Conservation (phyloP, 2,888 invertebrate species). For the Odontocerum albicorne region DNA sequence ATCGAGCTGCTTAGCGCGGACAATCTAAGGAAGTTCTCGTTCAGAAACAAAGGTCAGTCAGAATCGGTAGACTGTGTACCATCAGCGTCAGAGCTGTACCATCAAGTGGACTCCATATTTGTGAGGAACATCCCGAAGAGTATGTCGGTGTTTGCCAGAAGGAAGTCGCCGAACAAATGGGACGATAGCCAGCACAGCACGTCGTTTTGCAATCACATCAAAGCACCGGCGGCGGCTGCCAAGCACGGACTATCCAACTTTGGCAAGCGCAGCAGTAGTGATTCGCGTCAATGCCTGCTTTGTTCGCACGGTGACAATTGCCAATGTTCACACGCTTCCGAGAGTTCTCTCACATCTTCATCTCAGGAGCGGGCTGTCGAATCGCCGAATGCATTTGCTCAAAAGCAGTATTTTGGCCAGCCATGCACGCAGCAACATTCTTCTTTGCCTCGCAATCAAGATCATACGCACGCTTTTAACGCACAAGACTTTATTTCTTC, state of each 20-base stretch:
- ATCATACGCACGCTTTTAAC: conserved; percentile 20
- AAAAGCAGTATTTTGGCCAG: background rate
- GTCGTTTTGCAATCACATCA: background rate
- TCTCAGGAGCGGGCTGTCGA: background rate
- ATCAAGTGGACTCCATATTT: conserved; percentile 1
- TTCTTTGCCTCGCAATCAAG: background rate
- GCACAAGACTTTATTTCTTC: conserved; percentile 6
- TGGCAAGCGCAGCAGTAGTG: conserved; percentile 26
- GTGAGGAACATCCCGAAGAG: conserved; percentile 54
- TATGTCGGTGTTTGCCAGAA: conserved; percentile 45
- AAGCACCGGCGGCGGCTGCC: conserved; percentile 2
- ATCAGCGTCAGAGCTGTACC: background rate
- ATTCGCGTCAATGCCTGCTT: conserved; percentile 32
- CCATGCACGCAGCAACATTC: background rate
- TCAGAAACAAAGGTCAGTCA: conserved; percentile 35
- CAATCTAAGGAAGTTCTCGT: conserved; percentile 31
- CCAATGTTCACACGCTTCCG: conserved; percentile 17
- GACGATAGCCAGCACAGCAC: conserved; percentile 12
- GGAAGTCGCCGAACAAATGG: conserved; percentile 24
- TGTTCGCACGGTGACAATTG: conserved; percentile 33
- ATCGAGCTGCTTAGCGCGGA: conserved; percentile 35
- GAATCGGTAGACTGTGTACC: conserved; percentile 18
- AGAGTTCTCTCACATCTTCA: background rate
- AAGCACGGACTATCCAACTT: conserved; percentile 13
- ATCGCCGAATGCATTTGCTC: conserved; percentile 6